Evolutionary conservation across 2,113 vertebrate species (phyloP), one percentile per base, ranked within the genome.

Genomic region (Bufo bufo): DNA sequence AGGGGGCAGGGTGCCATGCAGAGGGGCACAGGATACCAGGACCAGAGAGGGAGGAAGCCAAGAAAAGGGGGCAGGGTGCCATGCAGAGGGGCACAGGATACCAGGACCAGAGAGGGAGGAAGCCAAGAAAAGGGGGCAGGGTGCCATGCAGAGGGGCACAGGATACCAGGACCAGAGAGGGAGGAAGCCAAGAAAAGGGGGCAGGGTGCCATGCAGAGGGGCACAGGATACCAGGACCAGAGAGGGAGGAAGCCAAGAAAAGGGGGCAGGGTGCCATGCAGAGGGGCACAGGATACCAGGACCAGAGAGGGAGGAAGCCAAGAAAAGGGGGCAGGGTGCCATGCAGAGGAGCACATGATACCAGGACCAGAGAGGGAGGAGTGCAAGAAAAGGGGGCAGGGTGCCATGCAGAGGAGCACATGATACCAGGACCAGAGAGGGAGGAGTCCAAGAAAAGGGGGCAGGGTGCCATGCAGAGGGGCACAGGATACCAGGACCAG

Each of bases 1-100:
- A 52, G 5, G 63, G 9, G 0, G 1, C 9, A 79, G 49, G n/a
- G 13, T 6, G 7, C 75, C 2, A 2, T 0, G 0, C 8, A 47
- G 8, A 83, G 33, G 33, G 66, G 66, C 23, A 20, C n/a, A 13
- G 8, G 23, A 17, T n/a, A 9, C 19, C 61, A 23, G n/a, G 9
- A 23, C 13, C 8, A 58, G 66, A 52, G 8, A 49, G 43, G 50
- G 6, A 47, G 7, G 19, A 20, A 19, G 4, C 16, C 10, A 58
- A 13, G 0, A 43, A 23, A 43, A 16, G 0, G 0, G 78, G 82
- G 17, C 54, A 81, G 20, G 54, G 16, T 14, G 47, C 20, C 43
- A 20, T 4, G 33, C 8, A 1, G 2, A 45, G 12, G 14, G 33
- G 33, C 4, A 16, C 33, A 45, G 11, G 45, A 11, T 13, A 13